These are phyloP conservation scores for Megaleporinus macrocephalus DNA, from an alignment of 2,113 vertebrate species.

Conservation along the genomic window DNA sequence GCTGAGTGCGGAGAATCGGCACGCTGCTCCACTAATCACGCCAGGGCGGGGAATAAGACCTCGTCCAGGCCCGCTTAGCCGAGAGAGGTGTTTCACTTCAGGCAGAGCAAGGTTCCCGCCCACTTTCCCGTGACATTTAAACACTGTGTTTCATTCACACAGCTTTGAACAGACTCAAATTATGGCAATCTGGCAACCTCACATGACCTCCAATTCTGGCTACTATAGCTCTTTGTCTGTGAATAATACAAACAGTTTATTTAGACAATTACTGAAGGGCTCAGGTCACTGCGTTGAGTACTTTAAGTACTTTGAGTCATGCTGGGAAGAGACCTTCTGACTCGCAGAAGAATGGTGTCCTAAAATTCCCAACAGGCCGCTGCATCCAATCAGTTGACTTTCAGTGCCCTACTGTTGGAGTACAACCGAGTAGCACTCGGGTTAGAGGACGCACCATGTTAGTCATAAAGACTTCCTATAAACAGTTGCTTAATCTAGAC, in stretches of 20 bases:
- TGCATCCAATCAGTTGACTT: background rate
- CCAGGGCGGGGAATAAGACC: constrained; percentile 25
- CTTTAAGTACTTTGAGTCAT: background rate
- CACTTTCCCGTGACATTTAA: background rate
- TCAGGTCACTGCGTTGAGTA: no score
- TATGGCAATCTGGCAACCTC: constrained; percentile 4
- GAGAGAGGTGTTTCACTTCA: background rate
- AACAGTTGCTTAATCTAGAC: no score
- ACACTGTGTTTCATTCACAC: background rate
- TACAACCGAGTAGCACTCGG: no score
- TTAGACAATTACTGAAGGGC: background rate
- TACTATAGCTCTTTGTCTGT: background rate
- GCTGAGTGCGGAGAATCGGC: constrained; percentile 60
- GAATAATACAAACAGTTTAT: background rate
- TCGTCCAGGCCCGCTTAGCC: constrained; percentile 28
- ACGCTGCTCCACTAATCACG: constrained; percentile 24
- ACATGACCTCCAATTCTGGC: background rate
- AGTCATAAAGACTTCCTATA: no score
- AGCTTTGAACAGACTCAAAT: background rate
- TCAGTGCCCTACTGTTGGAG: background rate
- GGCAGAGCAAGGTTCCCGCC: background rate
- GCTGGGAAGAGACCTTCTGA: constrained; percentile 3
- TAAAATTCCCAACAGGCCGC: constrained; percentile 1
- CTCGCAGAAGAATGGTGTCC: background rate
- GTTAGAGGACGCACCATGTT: no score